Conservation (phyloP, 2,888 invertebrate genomes). For the Itoplectis maculator region DNA sequence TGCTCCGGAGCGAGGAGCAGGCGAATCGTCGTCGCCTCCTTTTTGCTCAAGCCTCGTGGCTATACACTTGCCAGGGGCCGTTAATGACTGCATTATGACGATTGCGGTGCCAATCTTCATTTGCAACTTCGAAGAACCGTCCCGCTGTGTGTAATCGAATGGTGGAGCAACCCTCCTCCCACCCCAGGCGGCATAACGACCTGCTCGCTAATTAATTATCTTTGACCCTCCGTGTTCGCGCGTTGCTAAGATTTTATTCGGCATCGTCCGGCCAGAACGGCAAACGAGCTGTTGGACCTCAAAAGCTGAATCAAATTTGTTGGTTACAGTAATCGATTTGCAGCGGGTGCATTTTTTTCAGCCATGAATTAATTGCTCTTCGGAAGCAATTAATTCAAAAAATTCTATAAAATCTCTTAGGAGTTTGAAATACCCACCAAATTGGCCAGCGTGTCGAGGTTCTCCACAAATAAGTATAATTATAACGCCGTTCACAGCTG, state of each 20-base stretch:
- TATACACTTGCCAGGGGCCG: constrained; percentile 53
- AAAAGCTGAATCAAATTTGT: constrained; percentile 48
- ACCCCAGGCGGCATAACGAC: constrained; percentile 64
- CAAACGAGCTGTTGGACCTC: constrained; percentile 12
- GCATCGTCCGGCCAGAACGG: constrained; percentile 47
- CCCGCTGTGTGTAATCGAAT: constrained; percentile 68
- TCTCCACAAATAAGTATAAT: too few species aligned
- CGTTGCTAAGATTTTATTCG: constrained; percentile 59
- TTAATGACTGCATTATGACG: constrained; percentile 80
- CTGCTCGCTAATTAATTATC: constrained; percentile 70
- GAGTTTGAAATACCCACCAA: too few species aligned
- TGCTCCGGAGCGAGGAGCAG: too few species aligned
- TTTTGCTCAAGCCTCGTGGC: constrained; percentile 39
- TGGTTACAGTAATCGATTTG: background rate
- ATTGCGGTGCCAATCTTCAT: constrained; percentile 81
- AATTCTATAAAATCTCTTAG: too few species aligned
- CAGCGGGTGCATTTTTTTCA: constrained; percentile 52
- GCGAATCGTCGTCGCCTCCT: constrained; percentile 55
- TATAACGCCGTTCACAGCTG: too few species aligned
- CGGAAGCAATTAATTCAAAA: too few species aligned
- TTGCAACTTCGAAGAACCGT: constrained; percentile 74
- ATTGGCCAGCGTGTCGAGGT: too few species aligned
- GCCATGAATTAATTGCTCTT: too few species aligned
- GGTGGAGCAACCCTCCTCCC: constrained; percentile 55
- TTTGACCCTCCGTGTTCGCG: constrained; percentile 42